Evolutionary conservation across 1,140 invertebrate genomes (phyloP).

Genomic region (Bradysia coprophila): DNA sequence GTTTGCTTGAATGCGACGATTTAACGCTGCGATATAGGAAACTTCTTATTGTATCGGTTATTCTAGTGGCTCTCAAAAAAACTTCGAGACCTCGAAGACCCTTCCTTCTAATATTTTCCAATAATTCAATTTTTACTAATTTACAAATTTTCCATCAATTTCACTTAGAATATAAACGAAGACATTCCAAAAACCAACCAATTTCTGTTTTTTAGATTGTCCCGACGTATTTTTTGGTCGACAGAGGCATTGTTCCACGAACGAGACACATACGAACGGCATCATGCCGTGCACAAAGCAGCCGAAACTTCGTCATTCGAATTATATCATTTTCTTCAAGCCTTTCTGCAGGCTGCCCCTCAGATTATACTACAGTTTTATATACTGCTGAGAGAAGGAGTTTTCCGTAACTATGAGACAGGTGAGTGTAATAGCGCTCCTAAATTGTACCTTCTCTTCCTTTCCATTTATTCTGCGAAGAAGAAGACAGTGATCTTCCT

Average conservation of each 20-base stretch:
- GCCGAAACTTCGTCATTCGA: slow-evolving; percentile 40
- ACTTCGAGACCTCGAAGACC: no score
- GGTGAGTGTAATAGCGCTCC: slow-evolving; percentile 9
- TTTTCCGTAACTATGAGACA: slow-evolving; percentile 19
- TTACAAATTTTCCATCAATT: no score
- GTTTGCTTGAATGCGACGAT: no score
- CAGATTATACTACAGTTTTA: slow-evolving; percentile 43
- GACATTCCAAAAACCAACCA: no score
- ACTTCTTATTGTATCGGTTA: no score
- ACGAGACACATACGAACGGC: slow-evolving; percentile 30
- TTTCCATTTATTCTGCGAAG: neutral
- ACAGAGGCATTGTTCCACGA: slow-evolving; percentile 39
- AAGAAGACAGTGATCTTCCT: neutral
- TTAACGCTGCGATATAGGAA: no score
- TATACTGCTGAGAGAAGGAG: slow-evolving; percentile 29
- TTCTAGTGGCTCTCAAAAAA: no score
- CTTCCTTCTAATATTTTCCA: no score
- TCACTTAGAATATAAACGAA: no score
- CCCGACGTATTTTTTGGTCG: slow-evolving; percentile 46
- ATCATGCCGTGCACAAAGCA: slow-evolving; percentile 32
- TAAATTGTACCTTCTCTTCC: neutral
- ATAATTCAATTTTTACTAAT: no score
- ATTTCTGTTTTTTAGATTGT: no score
- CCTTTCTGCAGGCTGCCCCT: slow-evolving; percentile 52
- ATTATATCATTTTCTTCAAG: slow-evolving; percentile 50